These are phyloP conservation scores for Rhynchomys soricoides DNA, from an alignment of 2,113 vertebrate species.

Conservation along the genomic window DNA sequence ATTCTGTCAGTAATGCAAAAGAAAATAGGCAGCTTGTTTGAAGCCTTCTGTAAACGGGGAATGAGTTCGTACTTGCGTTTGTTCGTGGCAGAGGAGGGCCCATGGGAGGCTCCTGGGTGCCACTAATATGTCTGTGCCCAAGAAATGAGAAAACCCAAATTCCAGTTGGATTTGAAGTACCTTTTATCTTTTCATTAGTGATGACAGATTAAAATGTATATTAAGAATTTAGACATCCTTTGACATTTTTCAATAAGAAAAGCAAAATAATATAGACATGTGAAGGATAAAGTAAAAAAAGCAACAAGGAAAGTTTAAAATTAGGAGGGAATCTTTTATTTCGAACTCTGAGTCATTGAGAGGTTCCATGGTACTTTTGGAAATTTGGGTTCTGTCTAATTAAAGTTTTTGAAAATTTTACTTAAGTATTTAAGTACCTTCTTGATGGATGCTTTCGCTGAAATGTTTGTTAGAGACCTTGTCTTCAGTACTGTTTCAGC, in stretches of 20 bases:
- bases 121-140: neutral
- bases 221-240: neutral
- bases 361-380: neutral
- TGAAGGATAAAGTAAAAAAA: slow-evolving; percentile 25
- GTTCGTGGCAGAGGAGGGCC: neutral
- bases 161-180: slow-evolving; percentile 23
- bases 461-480: neutral
- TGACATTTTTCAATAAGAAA: slow-evolving; percentile 31
- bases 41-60: neutral
- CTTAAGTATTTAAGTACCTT: neutral
- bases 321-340: neutral
- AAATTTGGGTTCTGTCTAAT: neutral
- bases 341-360: neutral
- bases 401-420: neutral
- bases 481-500: neutral
- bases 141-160: slow-evolving; percentile 16
- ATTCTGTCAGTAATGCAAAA: neutral
- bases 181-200: neutral
- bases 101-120: neutral
- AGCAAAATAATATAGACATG: neutral
- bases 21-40: slow-evolving; percentile 24
- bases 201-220: neutral
- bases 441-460: neutral
- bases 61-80: slow-evolving; percentile 43
- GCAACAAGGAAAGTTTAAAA: neutral